phyloP scores from a whole-genome alignment of 2,888 invertebrate genomes.

The Drosophila greeni region DNA sequence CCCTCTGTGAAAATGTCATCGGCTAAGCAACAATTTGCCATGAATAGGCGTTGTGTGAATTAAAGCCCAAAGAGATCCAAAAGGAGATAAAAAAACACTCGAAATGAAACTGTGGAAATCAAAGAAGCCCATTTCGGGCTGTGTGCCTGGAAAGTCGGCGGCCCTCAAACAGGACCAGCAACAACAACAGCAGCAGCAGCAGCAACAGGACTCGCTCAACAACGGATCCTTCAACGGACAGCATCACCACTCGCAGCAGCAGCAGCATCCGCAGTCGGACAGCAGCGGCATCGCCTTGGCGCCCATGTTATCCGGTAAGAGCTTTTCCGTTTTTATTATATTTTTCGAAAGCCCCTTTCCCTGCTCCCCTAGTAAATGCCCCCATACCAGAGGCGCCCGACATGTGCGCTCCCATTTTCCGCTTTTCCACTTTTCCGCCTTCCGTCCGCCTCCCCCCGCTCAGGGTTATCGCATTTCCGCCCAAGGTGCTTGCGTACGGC shows the following conservation, averaged over 20 bases:
- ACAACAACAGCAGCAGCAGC: constrained; percentile 65
- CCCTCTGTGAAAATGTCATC: constrained; percentile 34
- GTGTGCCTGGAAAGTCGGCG: constrained; percentile 77
- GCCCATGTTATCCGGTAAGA: constrained; percentile 77
- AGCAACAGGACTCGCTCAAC: constrained; percentile 45
- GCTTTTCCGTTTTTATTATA: constrained; percentile 28
- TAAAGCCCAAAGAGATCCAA: constrained; percentile 6
- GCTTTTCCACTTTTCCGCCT: constrained; percentile 49
- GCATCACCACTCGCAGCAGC: constrained; percentile 46
- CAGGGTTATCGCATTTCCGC: constrained; percentile 73
- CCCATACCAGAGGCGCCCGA: constrained; percentile 10
- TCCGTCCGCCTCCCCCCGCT: constrained; percentile 26
- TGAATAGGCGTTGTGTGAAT: constrained; percentile 8
- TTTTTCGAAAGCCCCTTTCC: background rate
- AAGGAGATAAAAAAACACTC: constrained; percentile 2
- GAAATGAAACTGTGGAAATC: constrained; percentile 79
- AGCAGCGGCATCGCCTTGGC: constrained; percentile 74
- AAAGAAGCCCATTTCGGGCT: constrained; percentile 78
- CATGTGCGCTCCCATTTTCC: constrained; percentile 48
- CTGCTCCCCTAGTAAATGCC: background rate
- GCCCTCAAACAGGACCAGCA: constrained; percentile 75
- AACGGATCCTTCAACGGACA: constrained; percentile 35
- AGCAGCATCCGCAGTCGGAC: constrained; percentile 51
- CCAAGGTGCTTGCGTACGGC: constrained; percentile 60
- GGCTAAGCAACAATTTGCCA: constrained; percentile 24